Conservation (phyloP, 2,113 vertebrate genomes). For the Sprattus sprattus region DNA sequence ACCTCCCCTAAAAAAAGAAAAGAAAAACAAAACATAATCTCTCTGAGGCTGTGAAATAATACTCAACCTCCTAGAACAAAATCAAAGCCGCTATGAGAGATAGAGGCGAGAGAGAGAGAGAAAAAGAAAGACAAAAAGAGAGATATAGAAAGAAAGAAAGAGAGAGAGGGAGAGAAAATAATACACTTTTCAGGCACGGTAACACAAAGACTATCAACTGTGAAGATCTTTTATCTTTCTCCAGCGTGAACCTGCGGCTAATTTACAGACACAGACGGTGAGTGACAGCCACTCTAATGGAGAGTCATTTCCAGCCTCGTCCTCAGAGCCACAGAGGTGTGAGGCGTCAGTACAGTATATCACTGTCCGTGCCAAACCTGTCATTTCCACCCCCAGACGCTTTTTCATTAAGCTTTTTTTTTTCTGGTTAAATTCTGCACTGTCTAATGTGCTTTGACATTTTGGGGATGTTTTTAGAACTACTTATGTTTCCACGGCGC, state of each 20-base stretch:
- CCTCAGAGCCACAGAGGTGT: slow-evolving; percentile 31
- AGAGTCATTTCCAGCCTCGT: slow-evolving; percentile 35
- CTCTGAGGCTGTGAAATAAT: slow-evolving; percentile 2
- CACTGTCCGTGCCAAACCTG: slow-evolving; percentile 63
- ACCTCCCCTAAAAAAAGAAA: neutral
- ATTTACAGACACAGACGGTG: neutral
- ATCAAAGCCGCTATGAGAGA: neutral
- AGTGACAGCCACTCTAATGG: slow-evolving; percentile 34
- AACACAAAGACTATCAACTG: slow-evolving; percentile 18
- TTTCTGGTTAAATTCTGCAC: neutral
- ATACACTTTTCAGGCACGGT: slow-evolving; percentile 11
- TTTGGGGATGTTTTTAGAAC: slow-evolving; percentile 54
- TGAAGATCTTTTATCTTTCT: slow-evolving; percentile 16
- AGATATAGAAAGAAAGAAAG: neutral
- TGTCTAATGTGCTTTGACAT: slow-evolving; percentile 57
- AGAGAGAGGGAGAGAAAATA: neutral
- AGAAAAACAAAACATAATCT: slow-evolving; percentile 11
- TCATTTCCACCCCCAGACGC: slow-evolving; percentile 60
- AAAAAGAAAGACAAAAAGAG: neutral
- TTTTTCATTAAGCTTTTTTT: slow-evolving; percentile 71
- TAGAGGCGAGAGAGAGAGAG: neutral
- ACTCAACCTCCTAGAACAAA: neutral
- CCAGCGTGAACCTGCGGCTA: slow-evolving; percentile 8
- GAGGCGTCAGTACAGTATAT: slow-evolving; percentile 31
- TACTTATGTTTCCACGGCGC: slow-evolving; percentile 53